These are phyloP conservation scores for Cebus imitator DNA, from an alignment of 2,113 vertebrate genomes.

Conservation along the genomic window DNA sequence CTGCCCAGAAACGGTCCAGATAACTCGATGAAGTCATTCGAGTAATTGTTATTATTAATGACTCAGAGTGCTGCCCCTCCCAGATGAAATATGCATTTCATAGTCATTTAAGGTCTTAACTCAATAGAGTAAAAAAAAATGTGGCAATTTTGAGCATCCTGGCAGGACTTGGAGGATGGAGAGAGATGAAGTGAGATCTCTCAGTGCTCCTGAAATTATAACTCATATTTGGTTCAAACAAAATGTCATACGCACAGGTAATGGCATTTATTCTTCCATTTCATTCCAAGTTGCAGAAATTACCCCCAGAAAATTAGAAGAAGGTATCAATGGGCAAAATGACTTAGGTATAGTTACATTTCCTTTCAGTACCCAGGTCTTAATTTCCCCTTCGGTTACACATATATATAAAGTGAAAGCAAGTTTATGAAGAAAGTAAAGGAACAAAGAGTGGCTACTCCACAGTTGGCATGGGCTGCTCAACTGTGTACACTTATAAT, in stretches of 20 bases:
- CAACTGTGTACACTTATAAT: no score
- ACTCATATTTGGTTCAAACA: neutral
- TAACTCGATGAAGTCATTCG: conserved; percentile 39
- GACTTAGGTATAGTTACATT: neutral
- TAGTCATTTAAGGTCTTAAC: conserved; percentile 21
- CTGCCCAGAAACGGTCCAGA: conserved; percentile 33
- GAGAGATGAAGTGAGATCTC: neutral
- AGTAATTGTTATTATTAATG: conserved; percentile 66
- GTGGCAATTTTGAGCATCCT: neutral
- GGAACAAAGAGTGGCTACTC: no score
- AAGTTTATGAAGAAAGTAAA: no score
- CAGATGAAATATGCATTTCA: conserved; percentile 25
- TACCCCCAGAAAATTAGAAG: neutral
- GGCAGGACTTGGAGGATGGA: neutral
- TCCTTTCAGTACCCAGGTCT: neutral
- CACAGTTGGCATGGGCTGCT: no score
- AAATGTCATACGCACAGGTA: neutral
- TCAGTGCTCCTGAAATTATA: neutral
- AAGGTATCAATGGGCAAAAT: neutral
- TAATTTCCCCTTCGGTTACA: neutral
- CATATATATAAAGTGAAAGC: no score
- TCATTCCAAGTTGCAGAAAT: neutral
- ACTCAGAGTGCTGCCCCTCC: conserved; percentile 41
- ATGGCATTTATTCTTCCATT: neutral
- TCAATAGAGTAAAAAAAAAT: neutral